Evolutionary conservation across 2,113 vertebrate genomes (phyloP).

Genomic region (Blennius ocellaris): DNA sequence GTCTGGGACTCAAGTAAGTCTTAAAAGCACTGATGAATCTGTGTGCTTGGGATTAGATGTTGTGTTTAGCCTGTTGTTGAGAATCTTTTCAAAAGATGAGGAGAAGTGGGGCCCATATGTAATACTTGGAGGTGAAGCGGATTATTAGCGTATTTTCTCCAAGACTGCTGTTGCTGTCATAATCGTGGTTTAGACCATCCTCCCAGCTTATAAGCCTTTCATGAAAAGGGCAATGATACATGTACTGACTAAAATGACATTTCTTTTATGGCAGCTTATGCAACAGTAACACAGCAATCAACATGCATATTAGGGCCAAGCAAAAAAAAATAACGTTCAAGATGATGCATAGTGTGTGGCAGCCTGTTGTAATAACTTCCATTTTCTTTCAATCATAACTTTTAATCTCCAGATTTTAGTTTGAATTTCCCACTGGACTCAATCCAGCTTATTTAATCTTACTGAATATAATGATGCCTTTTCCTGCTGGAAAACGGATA

Average conservation of each 20-base stretch:
- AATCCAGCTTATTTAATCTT: neutral
- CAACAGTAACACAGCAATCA: slow-evolving; percentile 1
- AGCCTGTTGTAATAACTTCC: neutral
- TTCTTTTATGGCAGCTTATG: slow-evolving; percentile 22
- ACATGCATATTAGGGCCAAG: neutral
- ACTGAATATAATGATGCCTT: neutral
- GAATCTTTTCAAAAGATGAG: slow-evolving; percentile 18
- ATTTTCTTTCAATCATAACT: neutral
- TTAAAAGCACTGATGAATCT: slow-evolving; percentile 28
- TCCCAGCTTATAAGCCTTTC: slow-evolving; percentile 4
- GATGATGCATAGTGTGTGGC: neutral
- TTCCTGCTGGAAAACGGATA: neutral
- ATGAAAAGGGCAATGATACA: slow-evolving; percentile 35
- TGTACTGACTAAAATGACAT: slow-evolving; percentile 18
- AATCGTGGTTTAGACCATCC: slow-evolving; percentile 34
- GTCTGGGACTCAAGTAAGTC: slow-evolving; percentile 9
- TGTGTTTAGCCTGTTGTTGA: slow-evolving; percentile 28
- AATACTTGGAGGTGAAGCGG: slow-evolving; percentile 22
- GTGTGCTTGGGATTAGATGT: slow-evolving; percentile 27
- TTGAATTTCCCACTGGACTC: neutral
- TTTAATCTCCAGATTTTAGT: no score
- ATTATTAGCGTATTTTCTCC: slow-evolving; percentile 43
- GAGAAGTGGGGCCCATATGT: neutral
- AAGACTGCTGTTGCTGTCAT: slow-evolving; percentile 28
- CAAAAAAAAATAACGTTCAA: slow-evolving; percentile 5